Evolutionary conservation across 2,888 invertebrate species (phyloP), one percentile per base, ranked within the genome.

Genomic region (Zonitis immaculata): DNA sequence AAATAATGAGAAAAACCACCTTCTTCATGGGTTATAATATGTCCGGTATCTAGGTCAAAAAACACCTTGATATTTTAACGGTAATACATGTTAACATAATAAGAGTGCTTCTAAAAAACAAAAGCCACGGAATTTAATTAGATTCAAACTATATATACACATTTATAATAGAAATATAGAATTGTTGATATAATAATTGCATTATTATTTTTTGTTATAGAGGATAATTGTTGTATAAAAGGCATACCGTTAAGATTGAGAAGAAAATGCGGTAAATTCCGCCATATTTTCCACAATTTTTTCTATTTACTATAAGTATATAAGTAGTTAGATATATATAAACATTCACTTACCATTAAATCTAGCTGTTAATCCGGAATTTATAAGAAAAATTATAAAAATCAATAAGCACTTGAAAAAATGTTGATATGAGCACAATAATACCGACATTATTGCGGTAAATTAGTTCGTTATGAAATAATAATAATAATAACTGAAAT

Each of bases 171-270:
- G n/a, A n/a, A n/a, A n/a, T n/a, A n/a, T n/a, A n/a, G n/a, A n/a
- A n/a, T n/a, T n/a, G n/a, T n/a, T n/a, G n/a, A n/a, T n/a, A n/a
- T n/a, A n/a, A n/a, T n/a, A n/a, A n/a, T n/a, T 39, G 39, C 39
- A 39, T 20, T 11, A 20, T 39, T 39, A 20, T 39, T 9, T n/a
- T n/a, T n/a, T n/a, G n/a, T n/a, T n/a, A n/a, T n/a, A n/a, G n/a
- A 39, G 20, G 39, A 39, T 39, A 39, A 39, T 39, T 39, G 39
- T 39, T 39, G 11, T 39, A 11, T 16, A 39, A 20, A n/a, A n/a
- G n/a, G n/a, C n/a, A 39, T 35, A 54, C 50, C 53, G 54, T 54
- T 54, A 54, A 11, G 18, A 18, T 46, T 47, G 49, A 47, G 39
- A 39, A 20, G 39, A 50, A 54, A 49, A 44, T 42, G 46, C 49